phyloP scores from a whole-genome alignment of 2,797 vertebrate species.

The Gymnopithys bicolor region DNA sequence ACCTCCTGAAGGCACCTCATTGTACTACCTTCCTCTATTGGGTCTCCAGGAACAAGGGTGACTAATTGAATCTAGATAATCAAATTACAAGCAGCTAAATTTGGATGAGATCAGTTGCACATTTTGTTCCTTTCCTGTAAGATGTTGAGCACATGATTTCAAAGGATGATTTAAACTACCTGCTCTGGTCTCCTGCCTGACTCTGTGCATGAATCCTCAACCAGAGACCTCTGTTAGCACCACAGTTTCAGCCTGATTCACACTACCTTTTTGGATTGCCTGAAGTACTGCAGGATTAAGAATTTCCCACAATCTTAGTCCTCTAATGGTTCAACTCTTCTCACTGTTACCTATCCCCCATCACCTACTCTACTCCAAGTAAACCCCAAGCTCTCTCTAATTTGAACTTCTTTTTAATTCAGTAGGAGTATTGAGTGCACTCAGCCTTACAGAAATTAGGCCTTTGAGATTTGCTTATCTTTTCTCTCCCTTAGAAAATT shows the following conservation, averaged over 20 bases:
- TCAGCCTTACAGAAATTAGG: not conserved
- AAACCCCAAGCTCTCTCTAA: not conserved
- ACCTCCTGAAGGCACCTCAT: not conserved
- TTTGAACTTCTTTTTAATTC: conserved; percentile 21
- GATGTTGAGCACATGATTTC: not conserved
- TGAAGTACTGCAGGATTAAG: not conserved
- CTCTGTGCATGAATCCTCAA: not conserved
- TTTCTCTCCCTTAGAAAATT: conserved; percentile 19
- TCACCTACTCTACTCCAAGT: not conserved
- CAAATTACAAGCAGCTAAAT: not conserved
- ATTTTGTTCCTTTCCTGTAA: not conserved
- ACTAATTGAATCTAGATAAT: conserved; percentile 12
- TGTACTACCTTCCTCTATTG: not conserved
- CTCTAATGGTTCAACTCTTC: not conserved
- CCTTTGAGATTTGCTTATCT: conserved; percentile 10
- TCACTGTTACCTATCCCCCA: not conserved
- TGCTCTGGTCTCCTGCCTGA: not conserved
- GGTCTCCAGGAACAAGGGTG: not conserved
- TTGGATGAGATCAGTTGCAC: not conserved
- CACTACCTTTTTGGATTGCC: not conserved
- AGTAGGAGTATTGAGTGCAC: not conserved
- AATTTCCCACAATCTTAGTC: not conserved
- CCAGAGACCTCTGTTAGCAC: not conserved
- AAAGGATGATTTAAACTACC: not conserved
- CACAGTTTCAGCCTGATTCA: not conserved